phyloP scores from a whole-genome alignment of 2,797 vertebrate species.

The Epinephelus malabaricus region DNA sequence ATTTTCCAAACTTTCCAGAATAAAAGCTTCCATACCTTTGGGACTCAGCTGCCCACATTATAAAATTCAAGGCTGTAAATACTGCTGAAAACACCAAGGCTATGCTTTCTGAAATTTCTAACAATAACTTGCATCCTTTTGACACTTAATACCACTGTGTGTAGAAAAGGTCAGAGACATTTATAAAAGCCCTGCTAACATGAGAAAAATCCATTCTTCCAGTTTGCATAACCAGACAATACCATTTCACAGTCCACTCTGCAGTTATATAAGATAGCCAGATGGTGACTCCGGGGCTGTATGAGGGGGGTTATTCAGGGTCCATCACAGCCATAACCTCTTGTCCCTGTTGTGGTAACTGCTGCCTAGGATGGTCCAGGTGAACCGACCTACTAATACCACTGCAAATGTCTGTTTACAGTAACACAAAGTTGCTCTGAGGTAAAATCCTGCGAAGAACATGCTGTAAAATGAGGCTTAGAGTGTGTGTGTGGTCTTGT shows the following conservation, averaged over 20 bases:
- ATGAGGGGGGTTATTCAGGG: constrained; percentile 36
- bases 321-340: constrained; percentile 39
- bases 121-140: neutral
- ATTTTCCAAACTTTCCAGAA: neutral
- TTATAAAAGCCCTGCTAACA: neutral
- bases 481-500: constrained; percentile 11
- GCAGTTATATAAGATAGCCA: constrained; percentile 76
- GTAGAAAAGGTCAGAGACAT: neutral
- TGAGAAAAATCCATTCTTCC: constrained; percentile 2
- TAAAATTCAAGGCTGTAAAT: neutral
- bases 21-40: neutral
- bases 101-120: neutral
- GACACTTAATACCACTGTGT: too few species aligned
- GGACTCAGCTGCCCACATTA: neutral
- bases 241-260: constrained; percentile 16
- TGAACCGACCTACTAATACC: constrained; percentile 37
- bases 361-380: constrained; percentile 26
- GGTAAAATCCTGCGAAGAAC: constrained; percentile 27
- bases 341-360: constrained; percentile 27
- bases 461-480: constrained; percentile 1
- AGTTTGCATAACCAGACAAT: constrained; percentile 25
- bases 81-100: neutral
- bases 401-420: constrained; percentile 34
- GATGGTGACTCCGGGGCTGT: constrained; percentile 69
- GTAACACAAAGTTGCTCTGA: constrained; percentile 8